Conservation (phyloP, 2,113 vertebrate genomes). For the Anoura caudifer region DNA sequence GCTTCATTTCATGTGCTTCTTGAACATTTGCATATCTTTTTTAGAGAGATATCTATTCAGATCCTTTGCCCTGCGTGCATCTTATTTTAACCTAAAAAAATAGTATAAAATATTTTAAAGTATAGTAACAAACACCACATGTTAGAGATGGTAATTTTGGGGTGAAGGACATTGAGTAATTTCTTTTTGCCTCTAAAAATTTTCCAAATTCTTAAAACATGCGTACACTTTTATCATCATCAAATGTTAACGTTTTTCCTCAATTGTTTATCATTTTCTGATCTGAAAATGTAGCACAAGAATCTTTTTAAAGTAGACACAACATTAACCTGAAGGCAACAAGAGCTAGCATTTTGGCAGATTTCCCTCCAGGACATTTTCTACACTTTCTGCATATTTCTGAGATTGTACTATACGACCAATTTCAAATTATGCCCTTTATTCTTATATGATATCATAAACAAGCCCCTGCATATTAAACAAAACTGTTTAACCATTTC, state of each 20-base stretch:
- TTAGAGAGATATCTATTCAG: neutral
- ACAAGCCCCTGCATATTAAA: neutral
- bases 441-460: neutral
- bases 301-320: neutral
- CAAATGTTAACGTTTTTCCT: neutral
- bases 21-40: neutral
- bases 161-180: neutral
- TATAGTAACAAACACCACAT: neutral
- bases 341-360: neutral
- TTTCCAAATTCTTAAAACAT: slow-evolving; percentile 1
- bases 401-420: neutral
- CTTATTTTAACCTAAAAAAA: neutral
- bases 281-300: slow-evolving; percentile 14
- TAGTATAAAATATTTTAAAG: neutral
- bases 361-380: neutral
- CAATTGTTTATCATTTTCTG: neutral
- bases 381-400: neutral
- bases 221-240: neutral
- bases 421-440: slow-evolving; percentile 13
- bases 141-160: neutral
- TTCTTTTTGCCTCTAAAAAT: neutral
- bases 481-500: neutral
- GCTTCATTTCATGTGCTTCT: neutral
- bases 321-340: neutral
- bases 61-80: neutral